These are phyloP conservation scores for Melanotaenia duboulayi DNA, from an alignment of 2,113 vertebrate genomes.

Conservation along the genomic window DNA sequence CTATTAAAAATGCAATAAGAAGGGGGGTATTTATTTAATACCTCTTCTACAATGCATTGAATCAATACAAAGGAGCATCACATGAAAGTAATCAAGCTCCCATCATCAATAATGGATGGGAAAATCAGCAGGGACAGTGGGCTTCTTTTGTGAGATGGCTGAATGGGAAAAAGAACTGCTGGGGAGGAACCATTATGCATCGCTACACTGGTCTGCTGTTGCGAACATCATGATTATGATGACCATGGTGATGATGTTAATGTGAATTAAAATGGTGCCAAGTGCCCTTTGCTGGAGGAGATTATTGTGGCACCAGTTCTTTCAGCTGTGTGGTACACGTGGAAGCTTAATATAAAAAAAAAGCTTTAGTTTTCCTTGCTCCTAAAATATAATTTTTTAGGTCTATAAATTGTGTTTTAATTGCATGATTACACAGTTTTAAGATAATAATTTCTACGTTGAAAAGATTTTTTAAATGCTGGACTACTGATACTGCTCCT, in stretches of 20 bases:
- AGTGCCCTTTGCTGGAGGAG: neutral
- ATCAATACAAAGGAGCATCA: constrained; percentile 57
- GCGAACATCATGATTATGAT: constrained; percentile 39
- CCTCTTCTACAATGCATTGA: constrained; percentile 63
- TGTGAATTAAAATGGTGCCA: constrained; percentile 16
- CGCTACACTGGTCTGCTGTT: constrained; percentile 50
- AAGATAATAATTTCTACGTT: neutral
- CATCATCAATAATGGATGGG: constrained; percentile 80
- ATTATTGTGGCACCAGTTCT: constrained; percentile 11
- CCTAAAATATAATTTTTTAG: neutral
- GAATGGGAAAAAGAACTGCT: constrained; percentile 56
- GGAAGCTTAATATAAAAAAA: neutral
- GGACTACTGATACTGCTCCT: neutral
- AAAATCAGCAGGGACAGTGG: constrained; percentile 59
- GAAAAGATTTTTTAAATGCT: neutral
- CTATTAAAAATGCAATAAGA: constrained; percentile 73
- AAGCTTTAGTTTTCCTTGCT: neutral
- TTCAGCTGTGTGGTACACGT: neutral
- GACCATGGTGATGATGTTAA: constrained; percentile 16
- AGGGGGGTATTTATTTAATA: constrained; percentile 70
- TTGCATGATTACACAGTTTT: neutral
- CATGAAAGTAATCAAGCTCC: constrained; percentile 78
- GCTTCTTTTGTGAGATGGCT: constrained; percentile 65
- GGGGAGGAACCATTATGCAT: constrained; percentile 36
- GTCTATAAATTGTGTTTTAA: neutral